Conservation (phyloP, 23 tunicate genomes). For the Clavelina lepadiformis region DNA sequence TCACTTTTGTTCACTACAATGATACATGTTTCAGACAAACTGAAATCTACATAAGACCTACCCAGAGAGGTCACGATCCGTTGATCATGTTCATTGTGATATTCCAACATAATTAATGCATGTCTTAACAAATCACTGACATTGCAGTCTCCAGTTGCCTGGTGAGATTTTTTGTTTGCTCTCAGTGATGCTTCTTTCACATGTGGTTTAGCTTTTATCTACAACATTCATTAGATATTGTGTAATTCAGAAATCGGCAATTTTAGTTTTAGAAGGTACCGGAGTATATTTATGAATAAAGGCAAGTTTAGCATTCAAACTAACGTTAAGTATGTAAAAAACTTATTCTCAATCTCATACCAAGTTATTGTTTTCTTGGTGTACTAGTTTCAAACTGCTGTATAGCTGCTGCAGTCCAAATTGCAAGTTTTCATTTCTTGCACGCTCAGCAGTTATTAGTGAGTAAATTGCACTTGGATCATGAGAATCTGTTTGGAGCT, state of each 20-base stretch:
- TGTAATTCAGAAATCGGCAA: too few relatives aligned
- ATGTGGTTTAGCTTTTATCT: too few relatives aligned
- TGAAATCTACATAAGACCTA: background rate
- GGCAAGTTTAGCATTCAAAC: too few relatives aligned
- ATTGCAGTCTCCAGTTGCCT: background rate
- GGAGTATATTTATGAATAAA: too few relatives aligned
- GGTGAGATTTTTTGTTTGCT: too few relatives aligned
- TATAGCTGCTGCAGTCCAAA: constrained; percentile 46
- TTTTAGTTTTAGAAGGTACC: too few relatives aligned
- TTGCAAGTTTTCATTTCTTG: constrained; percentile 54
- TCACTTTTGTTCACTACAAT: too few relatives aligned
- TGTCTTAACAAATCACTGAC: constrained; percentile 36
- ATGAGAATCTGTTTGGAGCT: constrained; percentile 46
- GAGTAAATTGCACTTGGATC: constrained; percentile 51
- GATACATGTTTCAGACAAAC: too few relatives aligned
- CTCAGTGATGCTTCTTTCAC: too few relatives aligned
- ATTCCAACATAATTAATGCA: constrained; percentile 45
- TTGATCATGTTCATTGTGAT: constrained; percentile 31
- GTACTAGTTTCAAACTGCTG: constrained; percentile 38
- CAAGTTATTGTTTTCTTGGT: constrained; percentile 52
- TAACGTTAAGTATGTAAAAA: too few relatives aligned
- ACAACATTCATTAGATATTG: too few relatives aligned
- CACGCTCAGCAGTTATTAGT: constrained; percentile 55
- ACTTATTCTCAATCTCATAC: constrained; percentile 40
- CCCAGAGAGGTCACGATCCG: constrained; percentile 2